These are phyloP conservation scores for Coptodon bakossiorum DNA, from an alignment of 2,113 vertebrate genomes.

Conservation along the genomic window DNA sequence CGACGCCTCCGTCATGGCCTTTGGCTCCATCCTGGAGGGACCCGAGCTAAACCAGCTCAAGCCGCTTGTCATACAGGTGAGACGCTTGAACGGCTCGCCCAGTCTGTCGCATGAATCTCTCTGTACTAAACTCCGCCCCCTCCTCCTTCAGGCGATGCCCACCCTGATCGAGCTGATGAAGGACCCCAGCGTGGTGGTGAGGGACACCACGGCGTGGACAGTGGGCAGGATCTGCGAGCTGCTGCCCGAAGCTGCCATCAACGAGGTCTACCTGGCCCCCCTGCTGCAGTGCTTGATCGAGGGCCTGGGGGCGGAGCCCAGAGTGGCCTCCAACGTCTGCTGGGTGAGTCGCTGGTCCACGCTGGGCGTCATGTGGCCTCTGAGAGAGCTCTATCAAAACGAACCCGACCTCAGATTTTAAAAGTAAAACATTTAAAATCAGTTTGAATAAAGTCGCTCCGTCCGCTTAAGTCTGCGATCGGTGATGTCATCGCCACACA, in stretches of 20 bases:
- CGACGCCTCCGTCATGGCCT: conserved; percentile 97
- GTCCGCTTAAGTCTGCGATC: background rate
- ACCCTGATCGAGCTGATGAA: conserved; percentile 98
- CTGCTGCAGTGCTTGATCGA: conserved; percentile 96
- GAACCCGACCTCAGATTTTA: background rate
- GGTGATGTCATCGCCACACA: background rate
- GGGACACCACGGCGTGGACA: conserved; percentile 97
- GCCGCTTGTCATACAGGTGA: conserved; percentile 86
- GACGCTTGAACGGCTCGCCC: background rate
- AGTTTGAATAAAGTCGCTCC: background rate
- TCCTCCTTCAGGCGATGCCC: conserved; percentile 82
- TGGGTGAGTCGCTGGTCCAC: conserved; percentile 75
- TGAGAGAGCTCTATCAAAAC: background rate
- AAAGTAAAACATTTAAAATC: background rate
- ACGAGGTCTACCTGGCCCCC: conserved; percentile 88
- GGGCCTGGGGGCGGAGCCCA: conserved; percentile 89
- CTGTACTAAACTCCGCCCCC: background rate
- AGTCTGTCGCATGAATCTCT: background rate
- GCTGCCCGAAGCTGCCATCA: conserved; percentile 94
- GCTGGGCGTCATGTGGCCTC: background rate
- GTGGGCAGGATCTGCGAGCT: conserved; percentile 96
- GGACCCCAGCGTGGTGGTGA: conserved; percentile 93
- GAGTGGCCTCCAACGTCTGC: conserved; percentile 98
- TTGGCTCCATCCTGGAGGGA: conserved; percentile 94
- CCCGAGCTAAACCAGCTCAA: conserved; percentile 95